Evolutionary conservation across 2,888 invertebrate species (phyloP).

Genomic region (Melipona bicolor): DNA sequence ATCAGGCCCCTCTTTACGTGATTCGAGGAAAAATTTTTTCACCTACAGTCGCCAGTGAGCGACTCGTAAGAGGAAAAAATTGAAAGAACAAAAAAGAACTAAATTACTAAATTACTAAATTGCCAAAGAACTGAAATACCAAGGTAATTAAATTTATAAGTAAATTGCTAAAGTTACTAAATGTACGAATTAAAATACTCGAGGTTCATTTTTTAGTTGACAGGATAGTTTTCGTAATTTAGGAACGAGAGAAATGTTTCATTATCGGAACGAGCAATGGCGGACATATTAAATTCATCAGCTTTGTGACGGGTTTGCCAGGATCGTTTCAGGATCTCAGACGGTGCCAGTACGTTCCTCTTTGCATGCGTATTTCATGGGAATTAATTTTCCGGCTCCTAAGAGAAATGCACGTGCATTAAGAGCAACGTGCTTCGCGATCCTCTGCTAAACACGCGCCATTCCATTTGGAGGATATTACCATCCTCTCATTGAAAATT

Average conservation of each 20-base stretch:
- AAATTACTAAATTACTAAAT: no score
- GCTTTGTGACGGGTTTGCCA: background rate
- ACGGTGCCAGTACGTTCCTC: slow-evolving; percentile 22
- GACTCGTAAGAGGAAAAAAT: no score
- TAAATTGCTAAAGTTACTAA: background rate
- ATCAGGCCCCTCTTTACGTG: background rate
- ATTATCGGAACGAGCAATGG: background rate
- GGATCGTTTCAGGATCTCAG: slow-evolving; percentile 17
- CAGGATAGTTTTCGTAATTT: background rate
- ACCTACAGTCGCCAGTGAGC: no score
- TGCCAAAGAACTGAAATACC: no score
- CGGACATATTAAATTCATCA: slow-evolving; percentile 19
- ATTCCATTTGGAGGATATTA: slow-evolving; percentile 48
- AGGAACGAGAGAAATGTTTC: background rate
- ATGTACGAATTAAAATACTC: background rate
- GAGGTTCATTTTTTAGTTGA: background rate
- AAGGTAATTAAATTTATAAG: no score
- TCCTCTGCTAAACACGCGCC: slow-evolving; percentile 33
- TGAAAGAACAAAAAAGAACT: no score
- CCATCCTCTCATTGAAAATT: slow-evolving; percentile 21
- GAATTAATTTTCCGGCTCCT: slow-evolving; percentile 58
- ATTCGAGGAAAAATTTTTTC: background rate
- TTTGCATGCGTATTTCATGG: slow-evolving; percentile 21
- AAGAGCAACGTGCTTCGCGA: slow-evolving; percentile 47
- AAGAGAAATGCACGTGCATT: slow-evolving; percentile 47